Conservation (phyloP, 2,797 vertebrate species). For the Myotis findleyi region DNA sequence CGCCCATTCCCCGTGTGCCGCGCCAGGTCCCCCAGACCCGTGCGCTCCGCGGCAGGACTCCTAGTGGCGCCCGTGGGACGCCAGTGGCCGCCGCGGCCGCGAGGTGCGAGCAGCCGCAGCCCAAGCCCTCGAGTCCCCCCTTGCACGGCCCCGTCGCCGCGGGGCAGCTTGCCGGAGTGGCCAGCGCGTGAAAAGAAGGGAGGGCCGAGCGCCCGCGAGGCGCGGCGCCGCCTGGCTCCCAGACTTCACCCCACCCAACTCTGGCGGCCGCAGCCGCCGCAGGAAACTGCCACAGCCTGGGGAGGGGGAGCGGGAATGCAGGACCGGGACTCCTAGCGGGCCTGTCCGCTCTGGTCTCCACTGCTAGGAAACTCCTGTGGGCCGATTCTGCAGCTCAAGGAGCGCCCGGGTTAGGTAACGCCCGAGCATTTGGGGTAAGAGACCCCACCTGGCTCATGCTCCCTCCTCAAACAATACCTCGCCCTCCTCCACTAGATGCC, state of each 20-base stretch:
- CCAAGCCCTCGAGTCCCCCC: background rate
- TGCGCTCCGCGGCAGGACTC: conserved; percentile 31
- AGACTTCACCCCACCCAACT: conserved; percentile 58
- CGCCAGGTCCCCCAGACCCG: conserved; percentile 1
- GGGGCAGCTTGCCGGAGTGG: conserved; percentile 49
- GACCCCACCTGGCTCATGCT: background rate
- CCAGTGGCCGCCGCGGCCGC: background rate
- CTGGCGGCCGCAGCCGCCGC: background rate
- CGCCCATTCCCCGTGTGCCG: background rate
- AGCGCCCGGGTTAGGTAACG: conserved; percentile 69
- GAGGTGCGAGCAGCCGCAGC: conserved; percentile 34
- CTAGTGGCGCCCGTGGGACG: background rate
- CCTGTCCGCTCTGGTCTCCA: background rate
- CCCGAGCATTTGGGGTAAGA: conserved; percentile 62
- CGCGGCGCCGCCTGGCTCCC: background rate
- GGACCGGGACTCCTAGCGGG: background rate
- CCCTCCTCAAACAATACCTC: background rate
- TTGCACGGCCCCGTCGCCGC: background rate
- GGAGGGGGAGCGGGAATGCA: conserved; percentile 30
- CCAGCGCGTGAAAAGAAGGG: conserved; percentile 40
- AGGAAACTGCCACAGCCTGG: conserved; percentile 42
- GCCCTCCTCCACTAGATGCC: background rate
- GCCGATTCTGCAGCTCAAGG: conserved; percentile 54
- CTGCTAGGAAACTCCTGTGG: conserved; percentile 70
- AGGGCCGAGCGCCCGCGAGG: conserved; percentile 17